A percentile compares a stretch with the other conserved stretches of the same genome.
Conservation (phyloP, 1,140 invertebrate species). For the Drosophila ficusphila region DNA sequence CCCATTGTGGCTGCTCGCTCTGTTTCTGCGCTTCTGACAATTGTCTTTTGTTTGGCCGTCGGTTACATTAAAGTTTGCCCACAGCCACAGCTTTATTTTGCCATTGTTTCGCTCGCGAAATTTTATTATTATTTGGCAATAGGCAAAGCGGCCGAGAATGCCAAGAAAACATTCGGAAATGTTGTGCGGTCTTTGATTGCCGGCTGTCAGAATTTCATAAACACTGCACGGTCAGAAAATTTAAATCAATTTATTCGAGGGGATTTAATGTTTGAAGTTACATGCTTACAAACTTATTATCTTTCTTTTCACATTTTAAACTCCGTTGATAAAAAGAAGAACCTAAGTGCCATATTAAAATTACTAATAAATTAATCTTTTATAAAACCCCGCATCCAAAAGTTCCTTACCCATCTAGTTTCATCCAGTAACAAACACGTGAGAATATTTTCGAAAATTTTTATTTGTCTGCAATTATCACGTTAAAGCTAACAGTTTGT, state of each 20-base stretch:
- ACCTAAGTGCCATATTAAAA: no score
- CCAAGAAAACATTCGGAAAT: constrained; percentile 11
- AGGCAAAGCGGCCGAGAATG: constrained; percentile 41
- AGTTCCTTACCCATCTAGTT: no score
- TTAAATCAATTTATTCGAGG: not conserved
- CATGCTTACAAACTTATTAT: not conserved
- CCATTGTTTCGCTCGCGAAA: constrained; percentile 59
- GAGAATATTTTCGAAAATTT: no score
- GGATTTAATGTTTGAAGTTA: no score
- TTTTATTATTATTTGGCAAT: constrained; percentile 65
- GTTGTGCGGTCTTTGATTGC: constrained; percentile 19
- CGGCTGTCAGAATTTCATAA: constrained; percentile 2
- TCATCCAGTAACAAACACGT: no score
- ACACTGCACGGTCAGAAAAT: constrained; percentile 1
- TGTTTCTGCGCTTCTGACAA: constrained; percentile 55
- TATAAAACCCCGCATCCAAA: no score
- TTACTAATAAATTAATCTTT: no score
- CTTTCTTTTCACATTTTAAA: no score
- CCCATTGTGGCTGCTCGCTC: constrained; percentile 56
- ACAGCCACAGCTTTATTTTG: constrained; percentile 32
- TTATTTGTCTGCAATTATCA: not conserved
- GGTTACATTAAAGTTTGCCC: constrained; percentile 66
- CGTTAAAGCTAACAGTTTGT: not conserved
- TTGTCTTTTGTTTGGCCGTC: constrained; percentile 47
- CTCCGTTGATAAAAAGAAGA: no score